A percentile compares a stretch with the other conserved stretches of the same genome.
These are phyloP conservation scores for Aleiodes alternator DNA, from an alignment of 2,888 invertebrate species.

Conservation along the genomic window DNA sequence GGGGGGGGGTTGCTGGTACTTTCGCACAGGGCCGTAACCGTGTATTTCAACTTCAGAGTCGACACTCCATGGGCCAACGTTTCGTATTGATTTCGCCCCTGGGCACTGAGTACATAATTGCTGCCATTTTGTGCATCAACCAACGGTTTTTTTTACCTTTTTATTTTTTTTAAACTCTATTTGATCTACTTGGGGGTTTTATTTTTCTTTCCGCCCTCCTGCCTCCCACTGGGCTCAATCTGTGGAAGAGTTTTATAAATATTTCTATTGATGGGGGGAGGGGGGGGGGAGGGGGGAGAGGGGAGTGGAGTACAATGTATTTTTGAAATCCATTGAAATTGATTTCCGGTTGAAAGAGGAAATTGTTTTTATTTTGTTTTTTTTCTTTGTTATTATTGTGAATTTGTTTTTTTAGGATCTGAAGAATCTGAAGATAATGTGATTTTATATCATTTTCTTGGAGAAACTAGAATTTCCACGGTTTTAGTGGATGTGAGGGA, in stretches of 20 bases:
- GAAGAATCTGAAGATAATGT: too few relatives aligned
- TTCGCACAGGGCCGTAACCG: conserved; percentile 41
- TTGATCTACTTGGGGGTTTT: neutral
- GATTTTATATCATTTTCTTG: too few relatives aligned
- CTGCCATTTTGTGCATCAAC: conserved; percentile 31
- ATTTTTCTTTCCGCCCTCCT: neutral
- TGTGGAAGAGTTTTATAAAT: too few relatives aligned
- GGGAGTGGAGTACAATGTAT: too few relatives aligned
- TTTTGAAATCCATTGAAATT: too few relatives aligned
- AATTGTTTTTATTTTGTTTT: neutral
- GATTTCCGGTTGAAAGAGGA: too few relatives aligned
- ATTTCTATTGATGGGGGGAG: too few relatives aligned
- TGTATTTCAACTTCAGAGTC: conserved; percentile 9
- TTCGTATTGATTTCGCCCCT: conserved; percentile 56
- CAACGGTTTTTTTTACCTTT: neutral
- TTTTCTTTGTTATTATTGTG: neutral
- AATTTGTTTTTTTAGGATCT: neutral
- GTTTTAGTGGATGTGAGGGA: too few relatives aligned
- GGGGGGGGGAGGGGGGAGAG: too few relatives aligned
- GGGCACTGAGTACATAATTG: conserved; percentile 50
- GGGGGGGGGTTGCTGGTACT: conserved; percentile 19
- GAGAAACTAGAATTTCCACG: too few relatives aligned
- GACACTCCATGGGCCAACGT: conserved; percentile 37
- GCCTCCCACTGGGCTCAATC: neutral
- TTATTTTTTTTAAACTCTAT: neutral